Evolutionary conservation across 2,113 vertebrate species (phyloP), one percentile per base, ranked within the genome.

Genomic region (Amia ocellicauda): DNA sequence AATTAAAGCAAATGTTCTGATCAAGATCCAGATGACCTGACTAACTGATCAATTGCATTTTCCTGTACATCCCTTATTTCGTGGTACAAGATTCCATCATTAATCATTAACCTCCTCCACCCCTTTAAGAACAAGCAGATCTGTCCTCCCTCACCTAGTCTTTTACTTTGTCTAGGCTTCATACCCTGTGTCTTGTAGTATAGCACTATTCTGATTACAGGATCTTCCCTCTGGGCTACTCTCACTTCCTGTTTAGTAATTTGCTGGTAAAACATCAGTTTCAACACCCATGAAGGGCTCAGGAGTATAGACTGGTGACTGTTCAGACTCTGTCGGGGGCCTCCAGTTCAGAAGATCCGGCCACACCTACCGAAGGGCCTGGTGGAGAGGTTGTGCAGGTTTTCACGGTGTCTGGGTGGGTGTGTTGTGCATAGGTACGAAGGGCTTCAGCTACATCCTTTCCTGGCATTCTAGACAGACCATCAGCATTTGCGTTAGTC

Each of bases 1-100:
- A 22, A 52, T 64, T n/a, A 50, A 23, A 24, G 41, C 27, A 24
- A 60, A 17, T 11, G 62, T 64, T 36, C 54, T 63, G n/a, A 7
- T 65, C 65, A 11, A 62, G 43, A 47, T 60, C 66, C 40, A 68
- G 27, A 29, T 62, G 66, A 23, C 60, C 66, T 19, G 52, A 67
- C 49, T 17, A 67, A 45, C 58, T 67, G 64, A 27, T 67, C 47
- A 43, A 60, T 19, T 23, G 23, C 16, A 2, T 31, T 57, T 43
- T 13, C 31, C 5, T 65, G 27, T 1, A 4, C 5, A 10, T 58
- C 53, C 45, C 24, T 56, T 19, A 65, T 7, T 1, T 28, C 16
- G 8, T 28, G 49, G 4, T 52, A 63, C 19, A 63, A 4, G 49
- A 53, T 52, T n/a, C 60, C 60, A 20, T 23, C 49, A 17, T 49